Base-by-base conservation (phyloP, 2,888 invertebrate genomes). In the Chrysolina oricalcia region DNA sequence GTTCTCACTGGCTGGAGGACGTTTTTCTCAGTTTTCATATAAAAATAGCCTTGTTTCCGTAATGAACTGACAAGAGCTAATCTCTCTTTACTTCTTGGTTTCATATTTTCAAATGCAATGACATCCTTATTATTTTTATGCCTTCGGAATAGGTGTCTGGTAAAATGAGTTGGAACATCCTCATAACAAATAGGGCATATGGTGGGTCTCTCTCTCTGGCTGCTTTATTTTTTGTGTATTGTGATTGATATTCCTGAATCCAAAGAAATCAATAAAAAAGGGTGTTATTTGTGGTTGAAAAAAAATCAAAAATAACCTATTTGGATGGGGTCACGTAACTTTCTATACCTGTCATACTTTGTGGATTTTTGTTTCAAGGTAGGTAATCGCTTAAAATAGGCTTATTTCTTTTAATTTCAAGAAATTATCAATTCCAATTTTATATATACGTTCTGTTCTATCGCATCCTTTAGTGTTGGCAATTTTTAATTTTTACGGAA, bases 161-260 rank as follows among this genome's bases (percentile, higher is more conserved):
- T 48, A 27, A 80, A 80, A 74, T n/a, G n/a, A n/a, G n/a, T n/a
- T n/a, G n/a, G n/a, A n/a, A n/a, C n/a, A n/a, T n/a, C n/a, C n/a
- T n/a, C 23, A 67, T 40, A 79, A 69, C 80, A 78, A 15, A 79
- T 72, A 41, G 80, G 78, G 46, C 79, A 80, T 17, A 79, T 73
- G 4, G 76, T 78, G 43, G 79, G 79, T n/a, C n/a, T 70, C 79
- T 53, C 68, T 80, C 80, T 68, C 75, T 75, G 15, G 80, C 76
- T 53, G 76, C 69, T 10, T 15, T 11, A 2, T 53, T 70, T 67
- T 70, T 76, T 9, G 41, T 53, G 56, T 74, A 77, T 11, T 70
- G 27, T 13, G 15, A 64, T 64, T 64, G 2, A 50, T 50, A 50
- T 5, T 50, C 53, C 53, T 50, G 19, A n/a, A 15, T 50, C 5